Percentiles rank a stretch among this genome's conserved stretches.
phyloP scores from a whole-genome alignment of 2,797 vertebrate genomes.

The Alosa sapidissima region DNA sequence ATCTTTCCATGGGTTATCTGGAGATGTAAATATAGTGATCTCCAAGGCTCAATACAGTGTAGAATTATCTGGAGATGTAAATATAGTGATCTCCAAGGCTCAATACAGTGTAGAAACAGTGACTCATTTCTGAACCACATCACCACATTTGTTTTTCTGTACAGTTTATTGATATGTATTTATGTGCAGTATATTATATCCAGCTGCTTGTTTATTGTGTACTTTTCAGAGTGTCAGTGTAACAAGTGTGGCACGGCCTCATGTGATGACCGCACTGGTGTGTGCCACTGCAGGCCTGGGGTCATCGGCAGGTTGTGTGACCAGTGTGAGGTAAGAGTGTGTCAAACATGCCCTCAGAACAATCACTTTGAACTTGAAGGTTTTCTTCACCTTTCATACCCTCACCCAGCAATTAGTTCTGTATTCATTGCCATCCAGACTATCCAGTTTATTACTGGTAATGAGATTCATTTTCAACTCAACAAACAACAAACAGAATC shows the following conservation, averaged over 20 bases:
- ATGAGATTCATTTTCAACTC: not conserved
- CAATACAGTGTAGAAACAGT: not conserved
- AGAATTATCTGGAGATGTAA: not conserved
- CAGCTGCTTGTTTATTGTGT: constrained; percentile 28
- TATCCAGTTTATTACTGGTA: too few species aligned
- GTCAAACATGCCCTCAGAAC: not conserved
- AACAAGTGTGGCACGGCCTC: constrained; percentile 78
- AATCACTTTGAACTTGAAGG: not conserved
- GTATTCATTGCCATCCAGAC: too few species aligned
- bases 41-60: not conserved
- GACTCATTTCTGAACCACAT: not conserved
- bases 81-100: not conserved
- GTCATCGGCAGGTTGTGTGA: constrained; percentile 77
- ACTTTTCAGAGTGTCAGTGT: constrained; percentile 72
- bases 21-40: not conserved
- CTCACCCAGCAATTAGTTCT: too few species aligned
- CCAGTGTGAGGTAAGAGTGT: constrained; percentile 73
- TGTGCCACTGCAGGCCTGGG: constrained; percentile 82
- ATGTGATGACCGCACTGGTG: constrained; percentile 78
- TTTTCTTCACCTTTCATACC: not conserved
- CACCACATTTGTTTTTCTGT: not conserved
- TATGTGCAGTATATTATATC: not conserved
- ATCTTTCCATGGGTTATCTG: not conserved
- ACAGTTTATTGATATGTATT: not conserved
- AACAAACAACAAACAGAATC: not conserved